A percentile compares a stretch with the other conserved stretches of the same genome.
phyloP scores from a whole-genome alignment of 2,797 vertebrate species.

The Avahi laniger region DNA sequence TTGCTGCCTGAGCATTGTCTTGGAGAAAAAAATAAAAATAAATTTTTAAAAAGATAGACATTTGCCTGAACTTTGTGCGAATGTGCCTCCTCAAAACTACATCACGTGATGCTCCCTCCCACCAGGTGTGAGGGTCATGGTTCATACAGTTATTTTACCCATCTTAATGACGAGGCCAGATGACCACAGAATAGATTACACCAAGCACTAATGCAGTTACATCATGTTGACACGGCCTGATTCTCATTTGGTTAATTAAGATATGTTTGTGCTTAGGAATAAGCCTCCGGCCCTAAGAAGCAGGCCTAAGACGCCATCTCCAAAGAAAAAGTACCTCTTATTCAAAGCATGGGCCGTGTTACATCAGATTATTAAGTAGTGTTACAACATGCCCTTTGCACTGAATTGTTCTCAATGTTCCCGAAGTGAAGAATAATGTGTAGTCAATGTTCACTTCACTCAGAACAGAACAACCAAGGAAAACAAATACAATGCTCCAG shows the following conservation, averaged over 20 bases:
- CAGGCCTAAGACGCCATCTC: neutral
- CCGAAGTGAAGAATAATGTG: constrained; percentile 21
- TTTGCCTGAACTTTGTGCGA: neutral
- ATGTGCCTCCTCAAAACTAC: neutral
- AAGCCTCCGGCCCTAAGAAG: neutral
- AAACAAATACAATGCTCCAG: neutral
- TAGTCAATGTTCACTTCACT: neutral
- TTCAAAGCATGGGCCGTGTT: neutral
- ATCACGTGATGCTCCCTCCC: neutral
- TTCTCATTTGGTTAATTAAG: neutral
- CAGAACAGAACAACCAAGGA: neutral
- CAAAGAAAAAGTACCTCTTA: constrained; percentile 1
- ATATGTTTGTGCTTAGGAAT: neutral
- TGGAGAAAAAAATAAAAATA: neutral
- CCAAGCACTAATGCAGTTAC: neutral
- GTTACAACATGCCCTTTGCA: constrained; percentile 12
- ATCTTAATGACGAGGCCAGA: neutral
- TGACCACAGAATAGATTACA: neutral
- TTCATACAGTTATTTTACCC: neutral
- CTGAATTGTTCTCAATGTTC: constrained; percentile 24
- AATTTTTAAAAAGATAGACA: neutral
- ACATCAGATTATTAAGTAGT: constrained; percentile 10
- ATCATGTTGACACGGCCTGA: neutral
- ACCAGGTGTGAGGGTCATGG: neutral
- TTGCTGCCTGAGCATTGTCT: neutral